Conservation (phyloP, 2,797 vertebrate genomes). For the Pipistrellus pipistrellus region DNA sequence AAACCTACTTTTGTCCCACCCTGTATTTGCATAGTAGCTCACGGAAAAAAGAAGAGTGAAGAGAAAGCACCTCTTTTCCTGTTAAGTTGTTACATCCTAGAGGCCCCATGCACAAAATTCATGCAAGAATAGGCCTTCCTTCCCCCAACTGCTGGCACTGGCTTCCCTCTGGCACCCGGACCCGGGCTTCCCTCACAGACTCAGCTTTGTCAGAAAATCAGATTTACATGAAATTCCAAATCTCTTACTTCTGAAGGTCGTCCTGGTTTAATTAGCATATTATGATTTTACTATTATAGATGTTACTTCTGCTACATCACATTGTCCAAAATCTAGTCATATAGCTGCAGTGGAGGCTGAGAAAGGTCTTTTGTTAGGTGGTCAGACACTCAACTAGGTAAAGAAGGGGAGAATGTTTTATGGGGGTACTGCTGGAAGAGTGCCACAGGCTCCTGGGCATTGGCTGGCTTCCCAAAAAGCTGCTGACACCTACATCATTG, state of each 20-base stretch:
- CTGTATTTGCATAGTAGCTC: not conserved
- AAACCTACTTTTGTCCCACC: not conserved
- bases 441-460: not conserved
- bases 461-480: not conserved
- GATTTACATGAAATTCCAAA: too few species aligned
- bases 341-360: not conserved
- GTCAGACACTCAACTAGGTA: not conserved
- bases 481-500: not conserved
- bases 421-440: not conserved
- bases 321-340: not conserved
- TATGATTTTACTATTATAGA: too few species aligned
- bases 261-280: too few species aligned
- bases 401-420: not conserved
- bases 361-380: not conserved
- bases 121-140: too few species aligned
- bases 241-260: too few species aligned
- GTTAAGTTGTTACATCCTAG: not conserved
- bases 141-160: too few species aligned
- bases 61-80: not conserved
- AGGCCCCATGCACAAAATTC: too few species aligned
- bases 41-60: not conserved
- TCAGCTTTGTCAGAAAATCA: too few species aligned
- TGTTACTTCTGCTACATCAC: not conserved
- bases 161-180: too few species aligned
- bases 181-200: too few species aligned